A percentile compares a stretch with the other conserved stretches of the same genome.
These are phyloP conservation scores for Dynastes hyllus DNA, from an alignment of 2,888 invertebrate genomes.

Conservation along the genomic window DNA sequence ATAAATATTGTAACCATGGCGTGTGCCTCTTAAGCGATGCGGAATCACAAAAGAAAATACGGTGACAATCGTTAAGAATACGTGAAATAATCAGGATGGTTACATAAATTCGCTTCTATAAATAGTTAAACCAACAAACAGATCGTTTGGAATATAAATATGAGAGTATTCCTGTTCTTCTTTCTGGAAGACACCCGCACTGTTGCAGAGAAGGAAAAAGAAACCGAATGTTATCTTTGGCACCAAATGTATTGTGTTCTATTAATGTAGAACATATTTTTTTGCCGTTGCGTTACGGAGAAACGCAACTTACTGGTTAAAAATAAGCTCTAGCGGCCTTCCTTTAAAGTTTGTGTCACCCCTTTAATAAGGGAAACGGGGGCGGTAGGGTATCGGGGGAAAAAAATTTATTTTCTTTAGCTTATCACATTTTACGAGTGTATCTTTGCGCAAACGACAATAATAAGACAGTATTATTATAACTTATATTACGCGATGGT, in stretches of 20 bases:
- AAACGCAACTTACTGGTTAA: conserved; percentile 18
- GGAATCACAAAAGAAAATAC: background rate
- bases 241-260: conserved; percentile 41
- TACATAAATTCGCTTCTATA: conserved; percentile 15
- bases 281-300: conserved; percentile 23
- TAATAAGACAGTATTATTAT: too few relatives aligned
- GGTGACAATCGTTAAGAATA: conserved; percentile 12
- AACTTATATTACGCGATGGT: too few relatives aligned
- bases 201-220: background rate
- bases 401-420: too few relatives aligned
- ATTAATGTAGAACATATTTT: conserved; percentile 44
- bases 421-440: too few relatives aligned
- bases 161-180: background rate
- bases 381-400: too few relatives aligned
- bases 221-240: conserved; percentile 36
- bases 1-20: too few relatives aligned
- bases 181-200: background rate
- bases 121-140: conserved; percentile 15
- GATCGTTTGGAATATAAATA: conserved; percentile 18
- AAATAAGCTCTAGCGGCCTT: background rate
- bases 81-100: background rate
- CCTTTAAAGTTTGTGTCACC: too few relatives aligned
- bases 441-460: too few relatives aligned
- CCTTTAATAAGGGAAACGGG: too few relatives aligned
- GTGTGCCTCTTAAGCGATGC: too few relatives aligned